Evolutionary conservation across 2,113 vertebrate species (phyloP).

Genomic region (Cyphomyrus discorhynchus): DNA sequence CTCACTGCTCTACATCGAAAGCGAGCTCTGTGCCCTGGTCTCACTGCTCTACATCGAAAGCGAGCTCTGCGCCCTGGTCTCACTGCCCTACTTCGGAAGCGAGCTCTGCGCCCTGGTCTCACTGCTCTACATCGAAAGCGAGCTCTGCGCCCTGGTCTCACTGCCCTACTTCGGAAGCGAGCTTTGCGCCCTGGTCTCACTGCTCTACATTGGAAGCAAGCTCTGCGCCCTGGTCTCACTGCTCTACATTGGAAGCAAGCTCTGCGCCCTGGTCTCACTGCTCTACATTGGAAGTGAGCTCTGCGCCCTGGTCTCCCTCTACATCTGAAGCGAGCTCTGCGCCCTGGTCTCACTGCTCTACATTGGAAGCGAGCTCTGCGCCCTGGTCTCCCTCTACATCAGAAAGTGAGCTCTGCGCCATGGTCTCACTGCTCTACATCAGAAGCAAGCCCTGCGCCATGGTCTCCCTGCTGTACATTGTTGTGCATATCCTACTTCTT

Average conservation of each 20-base stretch:
- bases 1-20: neutral
- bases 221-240: neutral
- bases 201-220: neutral
- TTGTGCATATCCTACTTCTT: neutral
- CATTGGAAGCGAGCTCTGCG: neutral
- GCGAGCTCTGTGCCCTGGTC: neutral
- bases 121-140: neutral
- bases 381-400: neutral
- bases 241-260: neutral
- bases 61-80: neutral
- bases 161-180: neutral
- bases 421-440: neutral
- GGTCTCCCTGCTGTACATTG: neutral
- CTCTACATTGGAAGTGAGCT: neutral
- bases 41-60: neutral
- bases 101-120: neutral
- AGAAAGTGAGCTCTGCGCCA: neutral
- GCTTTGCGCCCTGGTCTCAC: neutral
- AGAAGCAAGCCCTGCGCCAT: neutral
- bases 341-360: neutral
- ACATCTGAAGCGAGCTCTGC: neutral
- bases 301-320: neutral
- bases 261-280: neutral
- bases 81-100: neutral
- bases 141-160: neutral